A percentile compares a stretch with the other conserved stretches of the same genome.
Conservation (phyloP, 2,113 vertebrate species). For the Equus przewalskii region DNA sequence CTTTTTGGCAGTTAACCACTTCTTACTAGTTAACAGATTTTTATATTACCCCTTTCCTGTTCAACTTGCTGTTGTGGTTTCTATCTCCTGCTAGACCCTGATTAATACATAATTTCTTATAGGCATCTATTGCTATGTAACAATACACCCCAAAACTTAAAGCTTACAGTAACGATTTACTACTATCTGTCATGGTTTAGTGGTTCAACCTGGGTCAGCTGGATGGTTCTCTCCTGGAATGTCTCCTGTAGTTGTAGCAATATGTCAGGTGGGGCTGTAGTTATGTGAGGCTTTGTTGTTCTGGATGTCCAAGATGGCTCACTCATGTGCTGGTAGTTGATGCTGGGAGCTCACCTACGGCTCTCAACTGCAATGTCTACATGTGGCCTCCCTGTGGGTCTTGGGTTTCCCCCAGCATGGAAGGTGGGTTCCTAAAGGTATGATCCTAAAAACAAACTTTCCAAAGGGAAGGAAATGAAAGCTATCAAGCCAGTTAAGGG, state of each 20-base stretch:
- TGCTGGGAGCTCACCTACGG: background rate
- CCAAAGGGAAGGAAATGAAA: background rate
- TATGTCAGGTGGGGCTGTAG: background rate
- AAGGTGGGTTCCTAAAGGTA: background rate
- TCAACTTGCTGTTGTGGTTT: background rate
- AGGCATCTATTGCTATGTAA: background rate
- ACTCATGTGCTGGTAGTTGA: background rate
- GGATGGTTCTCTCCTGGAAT: background rate
- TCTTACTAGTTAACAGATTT: background rate
- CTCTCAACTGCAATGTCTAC: background rate
- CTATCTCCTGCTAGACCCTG: background rate
- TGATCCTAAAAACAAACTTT: background rate
- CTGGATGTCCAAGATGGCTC: background rate
- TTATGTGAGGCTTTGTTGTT: background rate
- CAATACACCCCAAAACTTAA: background rate
- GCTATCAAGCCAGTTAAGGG: background rate
- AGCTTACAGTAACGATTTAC: background rate
- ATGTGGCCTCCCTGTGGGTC: background rate
- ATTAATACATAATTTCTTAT: background rate
- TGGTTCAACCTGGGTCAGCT: background rate
- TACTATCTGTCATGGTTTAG: background rate
- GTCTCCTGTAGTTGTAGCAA: background rate
- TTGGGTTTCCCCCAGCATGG: background rate
- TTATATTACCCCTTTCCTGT: background rate
- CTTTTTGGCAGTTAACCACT: background rate